Conservation (phyloP, 1,140 invertebrate species). For the Bombus superbus region DNA sequence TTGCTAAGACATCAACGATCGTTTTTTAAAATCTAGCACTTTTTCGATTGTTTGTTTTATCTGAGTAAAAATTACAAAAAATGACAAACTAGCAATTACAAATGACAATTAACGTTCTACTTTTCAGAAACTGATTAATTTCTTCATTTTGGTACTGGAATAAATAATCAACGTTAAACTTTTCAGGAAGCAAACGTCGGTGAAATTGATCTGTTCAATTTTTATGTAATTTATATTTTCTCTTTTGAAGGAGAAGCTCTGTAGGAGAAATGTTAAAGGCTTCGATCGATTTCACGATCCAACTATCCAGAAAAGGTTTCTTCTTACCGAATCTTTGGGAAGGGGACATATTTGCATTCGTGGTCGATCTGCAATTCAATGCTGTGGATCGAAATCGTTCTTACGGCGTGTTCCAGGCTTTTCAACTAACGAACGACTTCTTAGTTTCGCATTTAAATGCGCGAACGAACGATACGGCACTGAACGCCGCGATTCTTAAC, state of each 20-base stretch:
- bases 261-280: too few species aligned
- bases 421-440: slow-evolving; percentile 41
- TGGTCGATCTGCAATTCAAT: slow-evolving; percentile 58
- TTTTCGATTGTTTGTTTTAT: neutral
- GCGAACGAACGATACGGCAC: slow-evolving; percentile 5
- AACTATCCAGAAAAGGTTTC: neutral
- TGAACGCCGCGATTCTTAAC: slow-evolving; percentile 37
- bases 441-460: slow-evolving; percentile 45
- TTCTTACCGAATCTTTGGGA: neutral
- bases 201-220: too few species aligned
- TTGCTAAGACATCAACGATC: neutral
- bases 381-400: slow-evolving; percentile 40
- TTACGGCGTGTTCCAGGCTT: neutral
- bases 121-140: too few species aligned
- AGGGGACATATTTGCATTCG: slow-evolving; percentile 35
- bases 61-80: too few species aligned
- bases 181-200: too few species aligned
- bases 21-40: neutral
- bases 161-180: too few species aligned
- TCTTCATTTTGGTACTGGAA: too few species aligned
- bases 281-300: neutral
- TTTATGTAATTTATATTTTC: too few species aligned
- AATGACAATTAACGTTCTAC: too few species aligned
- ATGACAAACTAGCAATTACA: too few species aligned
- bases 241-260: neutral